Conservation (phyloP, 1,140 invertebrate species). For the Physella acuta region DNA sequence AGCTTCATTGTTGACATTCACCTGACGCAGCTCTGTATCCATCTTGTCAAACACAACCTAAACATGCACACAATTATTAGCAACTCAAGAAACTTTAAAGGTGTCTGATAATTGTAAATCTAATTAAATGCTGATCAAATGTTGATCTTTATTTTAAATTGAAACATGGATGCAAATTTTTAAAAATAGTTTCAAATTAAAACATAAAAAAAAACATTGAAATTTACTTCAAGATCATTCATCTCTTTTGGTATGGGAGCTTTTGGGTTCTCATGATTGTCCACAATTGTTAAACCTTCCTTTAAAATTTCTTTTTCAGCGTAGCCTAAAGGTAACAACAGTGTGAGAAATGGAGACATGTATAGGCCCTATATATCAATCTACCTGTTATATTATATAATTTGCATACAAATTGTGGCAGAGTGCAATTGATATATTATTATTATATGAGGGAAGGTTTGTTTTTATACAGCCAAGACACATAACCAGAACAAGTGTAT, state of each 20-base stretch:
- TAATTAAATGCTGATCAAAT: neutral
- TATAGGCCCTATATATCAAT: too few relatives aligned
- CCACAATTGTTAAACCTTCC: constrained; percentile 86
- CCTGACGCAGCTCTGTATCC: constrained; percentile 55
- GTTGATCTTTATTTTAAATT: too few relatives aligned
- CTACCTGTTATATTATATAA: too few relatives aligned
- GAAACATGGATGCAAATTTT: too few relatives aligned
- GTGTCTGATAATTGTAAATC: neutral
- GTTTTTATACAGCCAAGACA: too few relatives aligned
- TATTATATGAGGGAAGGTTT: too few relatives aligned
- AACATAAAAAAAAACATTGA: too few relatives aligned
- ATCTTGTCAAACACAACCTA: constrained; percentile 58
- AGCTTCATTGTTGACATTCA: constrained; percentile 90
- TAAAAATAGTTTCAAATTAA: too few relatives aligned
- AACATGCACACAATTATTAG: neutral
- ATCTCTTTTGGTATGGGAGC: constrained; percentile 95
- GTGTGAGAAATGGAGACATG: too few relatives aligned
- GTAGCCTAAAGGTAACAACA: constrained; percentile 74
- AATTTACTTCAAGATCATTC: constrained; percentile 89
- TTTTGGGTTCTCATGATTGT: constrained; percentile 85
- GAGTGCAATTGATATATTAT: too few relatives aligned
- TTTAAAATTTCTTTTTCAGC: constrained; percentile 93
- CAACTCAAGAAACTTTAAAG: neutral
- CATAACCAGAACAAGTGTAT: too few relatives aligned
- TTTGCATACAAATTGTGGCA: too few relatives aligned